A percentile compares a stretch with the other conserved stretches of the same genome.
phyloP scores from a whole-genome alignment of 1,140 invertebrate genomes.

The Patella vulgata region DNA sequence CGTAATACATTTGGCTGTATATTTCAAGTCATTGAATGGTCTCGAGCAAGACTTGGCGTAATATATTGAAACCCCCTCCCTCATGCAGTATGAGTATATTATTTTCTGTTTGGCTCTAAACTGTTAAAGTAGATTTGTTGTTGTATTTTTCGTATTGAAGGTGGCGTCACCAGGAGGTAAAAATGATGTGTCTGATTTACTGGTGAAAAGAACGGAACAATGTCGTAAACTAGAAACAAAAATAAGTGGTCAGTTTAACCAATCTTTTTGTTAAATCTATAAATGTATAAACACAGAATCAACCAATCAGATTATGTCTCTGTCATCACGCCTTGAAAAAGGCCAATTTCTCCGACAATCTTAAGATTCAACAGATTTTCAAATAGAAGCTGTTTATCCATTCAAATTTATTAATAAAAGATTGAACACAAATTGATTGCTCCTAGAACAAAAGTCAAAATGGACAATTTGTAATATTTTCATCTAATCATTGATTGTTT shows the following conservation, averaged over 20 bases:
- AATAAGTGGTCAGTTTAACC: constrained; percentile 46
- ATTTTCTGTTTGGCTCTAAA: no score
- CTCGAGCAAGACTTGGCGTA: no score
- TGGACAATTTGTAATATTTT: no score
- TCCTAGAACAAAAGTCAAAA: no score
- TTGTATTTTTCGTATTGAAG: no score
- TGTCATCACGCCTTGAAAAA: neutral
- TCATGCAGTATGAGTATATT: no score
- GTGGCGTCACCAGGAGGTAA: constrained; percentile 4
- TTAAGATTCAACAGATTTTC: neutral
- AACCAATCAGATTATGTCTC: neutral
- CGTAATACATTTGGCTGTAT: no score
- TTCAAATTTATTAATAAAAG: no score
- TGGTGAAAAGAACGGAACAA: constrained; percentile 56
- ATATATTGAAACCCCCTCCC: no score
- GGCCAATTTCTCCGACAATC: neutral
- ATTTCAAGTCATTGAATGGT: no score
- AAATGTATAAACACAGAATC: neutral
- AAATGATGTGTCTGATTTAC: constrained; percentile 46
- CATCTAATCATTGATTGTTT: neutral
- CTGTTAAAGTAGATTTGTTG: no score
- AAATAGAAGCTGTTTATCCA: neutral
- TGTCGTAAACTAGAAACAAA: constrained; percentile 57
- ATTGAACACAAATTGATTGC: no score
- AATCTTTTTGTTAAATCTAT: neutral